Conservation (phyloP, 2,888 invertebrate genomes). For the Aphodius sticticus region DNA sequence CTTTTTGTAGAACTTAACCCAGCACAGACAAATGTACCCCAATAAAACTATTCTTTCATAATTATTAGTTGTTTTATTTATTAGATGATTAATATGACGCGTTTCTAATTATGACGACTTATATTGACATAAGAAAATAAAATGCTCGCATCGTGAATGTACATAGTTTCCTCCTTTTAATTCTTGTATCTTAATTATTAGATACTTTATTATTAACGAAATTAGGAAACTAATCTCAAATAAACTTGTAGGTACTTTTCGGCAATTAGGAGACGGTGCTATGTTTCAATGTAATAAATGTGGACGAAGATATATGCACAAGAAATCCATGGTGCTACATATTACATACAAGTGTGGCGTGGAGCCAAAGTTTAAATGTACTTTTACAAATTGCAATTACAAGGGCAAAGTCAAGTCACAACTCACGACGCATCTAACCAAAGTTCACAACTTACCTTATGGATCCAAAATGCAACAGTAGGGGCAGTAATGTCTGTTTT, state of each 20-base stretch:
- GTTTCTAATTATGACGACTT: too few species aligned
- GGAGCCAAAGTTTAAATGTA: constrained; percentile 31
- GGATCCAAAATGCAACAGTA: neutral
- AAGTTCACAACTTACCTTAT: neutral
- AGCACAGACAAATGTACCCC: constrained; percentile 5
- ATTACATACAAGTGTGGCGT: constrained; percentile 30
- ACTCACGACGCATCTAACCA: neutral
- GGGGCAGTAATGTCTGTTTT: neutral
- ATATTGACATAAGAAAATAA: too few species aligned
- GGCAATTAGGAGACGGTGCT: neutral
- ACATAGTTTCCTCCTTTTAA: too few species aligned
- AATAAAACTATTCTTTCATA: neutral
- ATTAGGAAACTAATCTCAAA: neutral
- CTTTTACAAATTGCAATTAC: constrained; percentile 39
- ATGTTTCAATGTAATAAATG: constrained; percentile 17
- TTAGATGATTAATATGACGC: too few species aligned
- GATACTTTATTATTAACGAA: too few species aligned
- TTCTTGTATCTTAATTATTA: too few species aligned
- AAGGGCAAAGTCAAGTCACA: constrained; percentile 21
- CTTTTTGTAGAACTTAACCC: neutral
- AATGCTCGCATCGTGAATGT: too few species aligned
- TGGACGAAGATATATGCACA: constrained; percentile 25
- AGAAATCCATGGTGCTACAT: constrained; percentile 28
- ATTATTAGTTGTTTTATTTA: too few species aligned
- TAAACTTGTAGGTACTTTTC: neutral